Percentiles rank a stretch among this genome's conserved stretches.
Evolutionary conservation across 2,888 invertebrate genomes (phyloP).

Genomic region (Tetranychus truncatus): DNA sequence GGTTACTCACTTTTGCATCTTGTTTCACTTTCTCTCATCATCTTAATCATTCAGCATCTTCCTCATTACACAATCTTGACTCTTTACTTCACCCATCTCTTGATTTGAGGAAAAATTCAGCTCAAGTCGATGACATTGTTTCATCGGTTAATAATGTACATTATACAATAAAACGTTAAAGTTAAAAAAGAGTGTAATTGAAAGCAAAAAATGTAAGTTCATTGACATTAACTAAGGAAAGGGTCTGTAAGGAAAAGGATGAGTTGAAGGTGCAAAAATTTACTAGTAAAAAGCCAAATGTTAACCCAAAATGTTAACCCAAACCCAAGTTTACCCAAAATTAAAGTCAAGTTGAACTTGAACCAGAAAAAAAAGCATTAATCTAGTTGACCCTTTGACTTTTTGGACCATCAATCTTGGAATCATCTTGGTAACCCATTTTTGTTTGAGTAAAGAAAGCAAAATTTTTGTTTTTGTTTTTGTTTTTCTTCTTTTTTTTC

Average conservation of each 20-base stretch:
- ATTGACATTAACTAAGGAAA: neutral
- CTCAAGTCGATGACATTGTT: neutral
- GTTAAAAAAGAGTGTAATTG: too few species aligned
- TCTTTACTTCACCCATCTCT: neutral
- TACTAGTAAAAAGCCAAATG: too few species aligned
- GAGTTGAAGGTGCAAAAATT: too few species aligned
- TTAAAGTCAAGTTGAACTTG: too few species aligned
- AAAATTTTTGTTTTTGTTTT: too few species aligned
- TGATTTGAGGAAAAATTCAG: neutral
- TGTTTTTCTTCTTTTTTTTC: neutral
- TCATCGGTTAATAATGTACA: neutral
- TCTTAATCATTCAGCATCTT: neutral
- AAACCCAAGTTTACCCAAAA: too few species aligned
- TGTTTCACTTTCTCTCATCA: neutral
- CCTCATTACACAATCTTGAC: neutral
- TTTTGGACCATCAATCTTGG: neutral
- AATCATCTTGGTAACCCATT: neutral
- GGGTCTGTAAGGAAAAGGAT: neutral
- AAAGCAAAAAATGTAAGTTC: neutral
- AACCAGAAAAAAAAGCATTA: too few species aligned
- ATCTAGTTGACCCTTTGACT: neutral
- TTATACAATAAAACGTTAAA: too few species aligned
- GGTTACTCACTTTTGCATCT: neutral
- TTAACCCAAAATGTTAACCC: too few species aligned
- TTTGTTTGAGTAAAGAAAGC: neutral